Evolutionary conservation across 2,888 invertebrate species (phyloP), one percentile per base, ranked within the genome.

Genomic region (Drosophila dives): DNA sequence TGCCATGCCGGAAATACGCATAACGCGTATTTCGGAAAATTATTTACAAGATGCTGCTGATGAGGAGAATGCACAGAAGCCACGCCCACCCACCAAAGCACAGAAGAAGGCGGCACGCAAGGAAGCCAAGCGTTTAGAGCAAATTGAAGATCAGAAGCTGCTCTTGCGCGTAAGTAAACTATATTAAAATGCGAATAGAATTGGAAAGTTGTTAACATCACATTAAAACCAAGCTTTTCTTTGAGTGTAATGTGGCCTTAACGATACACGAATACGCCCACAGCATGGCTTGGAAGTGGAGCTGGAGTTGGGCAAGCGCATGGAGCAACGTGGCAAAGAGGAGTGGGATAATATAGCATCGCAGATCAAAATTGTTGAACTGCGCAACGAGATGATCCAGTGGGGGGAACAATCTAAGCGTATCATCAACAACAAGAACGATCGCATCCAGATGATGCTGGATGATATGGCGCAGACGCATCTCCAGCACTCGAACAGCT

Each of bases 241-340:
- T 8, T 2, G n/a, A n/a, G 40, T 40, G 10, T n/a, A n/a, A 10
- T 2, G 11, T 42, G 12, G 20, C 1, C 20, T 20, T 12, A 20
- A 20, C 20, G 6, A 7, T 12, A 23, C 20, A 12, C 1, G 45
- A 23, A 45, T 45, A 45, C 15, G 1, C 2, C 62, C 54, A 8
- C 29, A 92, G 92, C 89, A 91, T 72, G 72, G 70, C 38, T 60
- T 93, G 5, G 68, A 68, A 10, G 86, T 88, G 0, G 93, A 93
- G 51, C 61, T 92, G 63, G 89, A 89, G 48, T 60, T 92, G 40
- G 86, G 91, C 20, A 83, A 89, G 48, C 84, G 83, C 34, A 90
- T 91, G 53, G 85, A 86, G 4, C 45, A 64, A 34, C 80, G 78
- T 6, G 90, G 90, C 20, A 79, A 63, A 20, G 64, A 79, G 2